These are phyloP conservation scores for Empidonax alnorum DNA, from an alignment of 2,113 vertebrate species.

Conservation along the genomic window DNA sequence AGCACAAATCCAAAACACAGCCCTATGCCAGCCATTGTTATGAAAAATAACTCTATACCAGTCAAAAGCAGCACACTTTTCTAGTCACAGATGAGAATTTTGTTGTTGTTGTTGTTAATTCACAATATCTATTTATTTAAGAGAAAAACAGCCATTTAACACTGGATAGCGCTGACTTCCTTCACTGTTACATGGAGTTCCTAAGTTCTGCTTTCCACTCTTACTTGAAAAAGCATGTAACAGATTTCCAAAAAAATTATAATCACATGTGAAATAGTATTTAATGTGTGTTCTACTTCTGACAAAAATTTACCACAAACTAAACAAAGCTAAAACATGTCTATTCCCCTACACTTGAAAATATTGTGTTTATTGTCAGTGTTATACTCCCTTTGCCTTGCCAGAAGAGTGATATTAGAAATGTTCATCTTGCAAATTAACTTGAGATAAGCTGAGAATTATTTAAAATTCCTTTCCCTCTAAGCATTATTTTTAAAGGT, in stretches of 20 bases:
- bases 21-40: background rate
- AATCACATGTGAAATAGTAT: background rate
- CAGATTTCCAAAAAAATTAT: background rate
- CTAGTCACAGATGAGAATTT: background rate
- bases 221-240: background rate
- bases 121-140: background rate
- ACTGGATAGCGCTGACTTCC: background rate
- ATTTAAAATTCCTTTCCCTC: background rate
- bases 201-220: background rate
- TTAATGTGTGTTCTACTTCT: background rate
- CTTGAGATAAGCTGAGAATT: background rate
- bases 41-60: background rate
- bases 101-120: constrained; percentile 14
- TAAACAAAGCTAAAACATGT: background rate
- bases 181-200: background rate
- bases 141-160: background rate
- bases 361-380: background rate
- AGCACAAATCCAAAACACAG: background rate
- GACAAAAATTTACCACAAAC: background rate
- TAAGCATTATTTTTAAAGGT: background rate
- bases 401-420: background rate
- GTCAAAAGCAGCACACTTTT: background rate
- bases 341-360: background rate
- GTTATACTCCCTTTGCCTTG: background rate
- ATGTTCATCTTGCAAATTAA: background rate